phyloP scores from a whole-genome alignment of 2,113 vertebrate genomes.

The Phaethon lepturus region DNA sequence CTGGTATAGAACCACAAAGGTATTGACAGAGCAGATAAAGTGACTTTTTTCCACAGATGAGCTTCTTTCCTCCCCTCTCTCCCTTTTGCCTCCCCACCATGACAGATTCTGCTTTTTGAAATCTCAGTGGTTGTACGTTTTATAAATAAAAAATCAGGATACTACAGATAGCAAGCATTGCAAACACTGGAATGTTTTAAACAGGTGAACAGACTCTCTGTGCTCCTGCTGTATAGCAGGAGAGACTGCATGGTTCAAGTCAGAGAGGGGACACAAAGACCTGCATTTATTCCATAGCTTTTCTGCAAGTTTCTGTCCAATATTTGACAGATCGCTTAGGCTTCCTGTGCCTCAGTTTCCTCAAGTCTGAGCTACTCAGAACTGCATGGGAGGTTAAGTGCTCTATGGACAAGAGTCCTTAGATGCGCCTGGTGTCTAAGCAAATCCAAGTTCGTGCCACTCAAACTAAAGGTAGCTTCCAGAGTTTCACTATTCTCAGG shows the following conservation, averaged over 20 bases:
- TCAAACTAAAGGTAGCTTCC: not conserved
- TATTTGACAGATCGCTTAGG: not conserved
- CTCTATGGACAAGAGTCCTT: not conserved
- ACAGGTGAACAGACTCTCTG: not conserved
- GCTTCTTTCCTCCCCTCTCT: conserved; percentile 7
- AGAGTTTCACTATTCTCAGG: not conserved
- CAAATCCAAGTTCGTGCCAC: not conserved
- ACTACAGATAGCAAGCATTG: not conserved
- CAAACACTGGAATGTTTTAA: not conserved
- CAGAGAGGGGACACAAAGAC: not conserved
- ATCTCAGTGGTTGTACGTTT: not conserved
- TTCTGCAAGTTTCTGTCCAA: not conserved
- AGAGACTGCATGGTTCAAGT: not conserved
- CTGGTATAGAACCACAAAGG: not conserved
- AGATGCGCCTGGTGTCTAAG: not conserved
- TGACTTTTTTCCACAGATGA: not conserved
- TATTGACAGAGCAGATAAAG: not conserved
- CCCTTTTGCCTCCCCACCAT: not conserved
- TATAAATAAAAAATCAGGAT: not conserved
- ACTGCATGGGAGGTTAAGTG: not conserved
- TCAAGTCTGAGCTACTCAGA: not conserved
- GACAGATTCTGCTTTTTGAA: not conserved
- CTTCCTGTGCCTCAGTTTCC: not conserved
- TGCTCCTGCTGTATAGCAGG: not conserved
- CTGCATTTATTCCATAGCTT: not conserved